Base-by-base conservation (phyloP, 2,113 vertebrate genomes). In the Colossoma macropomum region DNA sequence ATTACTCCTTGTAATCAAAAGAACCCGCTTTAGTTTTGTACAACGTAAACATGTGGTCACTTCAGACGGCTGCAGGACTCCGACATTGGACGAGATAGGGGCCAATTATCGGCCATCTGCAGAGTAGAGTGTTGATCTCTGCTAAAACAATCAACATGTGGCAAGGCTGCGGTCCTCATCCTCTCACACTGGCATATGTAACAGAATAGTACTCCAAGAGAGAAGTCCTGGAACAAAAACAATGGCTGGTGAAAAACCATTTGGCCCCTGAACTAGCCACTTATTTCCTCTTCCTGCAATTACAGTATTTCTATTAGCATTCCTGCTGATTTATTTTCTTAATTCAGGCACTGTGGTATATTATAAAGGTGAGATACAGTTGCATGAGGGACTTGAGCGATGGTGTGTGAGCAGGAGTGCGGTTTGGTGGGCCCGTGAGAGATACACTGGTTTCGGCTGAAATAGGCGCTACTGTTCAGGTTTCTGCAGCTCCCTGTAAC, bases 231-330 rank as follows among this genome's bases (percentile, higher is more conserved):
- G 74, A 88, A 84, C 52, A 66, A 88, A 88, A 83, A 84, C 83
- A 84, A 69, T 48, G 52, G 56, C 86, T 70, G 59, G 68, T n/a
- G 70, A 84, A 87, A 86, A 87, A 86, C 15, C 77, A 86, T 88
- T 89, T 86, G 83, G 89, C 77, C 74, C 79, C 15, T 52, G 81
- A 82, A 83, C 75, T 80, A 75, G 77, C 85, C 84, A 28, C 76
- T 75, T 54, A 84, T 87, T 85, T 87, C 90, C 86, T 86, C 79
- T 82, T 90, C 82, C 86, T 75, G 84, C 63, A 84, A 82, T 84
- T 86, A 83, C 72, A 41, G 75, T 72, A 80, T 77, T 86, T 79
- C 82, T 85, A 81, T 84, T 85, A 85, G 77, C 84, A 83, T 85
- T 88, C 88, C 78, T 79, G 66, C 45, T 88, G 76, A 81, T 85